Base-by-base conservation (phyloP, 2,888 invertebrate genomes). In the Oligia fasciuncula region DNA sequence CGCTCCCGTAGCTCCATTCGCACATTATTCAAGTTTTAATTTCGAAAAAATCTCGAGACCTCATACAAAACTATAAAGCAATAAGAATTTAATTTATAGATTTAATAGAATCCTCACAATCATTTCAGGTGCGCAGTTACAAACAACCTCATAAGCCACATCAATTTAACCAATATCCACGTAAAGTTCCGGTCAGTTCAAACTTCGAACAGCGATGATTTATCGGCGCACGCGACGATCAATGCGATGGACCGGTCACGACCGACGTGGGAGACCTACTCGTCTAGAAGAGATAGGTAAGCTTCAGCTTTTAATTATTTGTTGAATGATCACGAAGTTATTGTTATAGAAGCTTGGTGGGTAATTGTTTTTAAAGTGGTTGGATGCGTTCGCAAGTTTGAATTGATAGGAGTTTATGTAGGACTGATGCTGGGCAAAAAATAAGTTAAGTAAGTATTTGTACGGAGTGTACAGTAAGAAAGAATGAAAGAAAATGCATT, bases 151-250 rank as follows among this genome's bases (percentile, higher is more conserved):
- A 17, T 11, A 46, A 65, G 49, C 35, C 66, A 67, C 51, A 19
- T 80, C 80, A 2, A 65, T 65, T 69, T 9, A n/a, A 17, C n/a
- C 29, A 6, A 78, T 23, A 73, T 82, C 75, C 43, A 11, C 40
- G 74, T 77, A 76, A 77, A 83, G 86, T 90, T 88, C 73, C 73
- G 89, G 78, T 81, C 80, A 73, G 81, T 88, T 76, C 76, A 70
- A 76, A 74, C 75, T 49, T 80, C 67, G 81, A 76, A 54, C 71
- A 29, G 77, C 80, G 80, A 91, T 91, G 91, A 91, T 91, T 89
- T 90, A 90, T 89, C 86, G 81, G 79, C 82, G 86, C 83, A 83
- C 87, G 84, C 81, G 84, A 79, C 89, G 84, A 86, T 88, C 90
- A 87, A 85, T 60, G 80, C 77, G 84, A 72, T 57, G 75, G 23